Evolutionary conservation across 2,113 vertebrate species (phyloP).

Genomic region (Apodemus sylvaticus): DNA sequence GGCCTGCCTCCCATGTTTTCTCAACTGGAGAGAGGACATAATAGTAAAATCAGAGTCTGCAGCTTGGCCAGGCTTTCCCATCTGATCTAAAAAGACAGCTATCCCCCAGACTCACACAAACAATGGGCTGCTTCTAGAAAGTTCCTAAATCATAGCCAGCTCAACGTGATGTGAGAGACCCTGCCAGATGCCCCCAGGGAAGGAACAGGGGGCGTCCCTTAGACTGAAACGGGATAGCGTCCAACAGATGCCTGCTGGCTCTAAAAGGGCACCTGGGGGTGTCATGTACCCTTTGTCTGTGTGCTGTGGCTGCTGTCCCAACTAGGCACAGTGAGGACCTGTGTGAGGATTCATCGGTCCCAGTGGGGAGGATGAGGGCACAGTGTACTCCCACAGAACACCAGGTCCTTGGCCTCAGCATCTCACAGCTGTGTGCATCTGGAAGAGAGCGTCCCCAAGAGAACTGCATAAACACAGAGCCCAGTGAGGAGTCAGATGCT

Average conservation of each 20-base stretch:
- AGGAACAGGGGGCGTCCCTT: not conserved
- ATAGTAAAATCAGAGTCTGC: not conserved
- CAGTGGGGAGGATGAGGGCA: not conserved
- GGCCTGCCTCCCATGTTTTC: accelerated
- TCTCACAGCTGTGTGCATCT: slow-evolving; percentile 62
- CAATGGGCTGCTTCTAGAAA: not conserved
- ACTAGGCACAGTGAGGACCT: slow-evolving; percentile 49
- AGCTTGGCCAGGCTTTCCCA: accelerated
- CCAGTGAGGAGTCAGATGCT: not conserved
- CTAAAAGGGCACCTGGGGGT: not conserved
- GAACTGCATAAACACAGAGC: not conserved
- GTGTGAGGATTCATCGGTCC: not conserved
- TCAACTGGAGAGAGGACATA: not conserved
- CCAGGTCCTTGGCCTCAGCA: not conserved
- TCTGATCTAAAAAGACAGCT: not conserved
- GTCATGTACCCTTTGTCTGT: not conserved
- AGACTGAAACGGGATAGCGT: not conserved
- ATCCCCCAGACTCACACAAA: not conserved
- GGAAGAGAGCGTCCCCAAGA: not conserved
- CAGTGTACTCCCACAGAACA: slow-evolving; percentile 1
- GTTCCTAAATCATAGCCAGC: slow-evolving; percentile 47
- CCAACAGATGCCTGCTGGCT: not conserved
- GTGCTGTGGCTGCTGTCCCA: slow-evolving; percentile 32
- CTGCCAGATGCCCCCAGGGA: not conserved
- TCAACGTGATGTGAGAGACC: not conserved